phyloP scores from a whole-genome alignment of 1,140 invertebrate genomes.

The Chironomus striatipennis region DNA sequence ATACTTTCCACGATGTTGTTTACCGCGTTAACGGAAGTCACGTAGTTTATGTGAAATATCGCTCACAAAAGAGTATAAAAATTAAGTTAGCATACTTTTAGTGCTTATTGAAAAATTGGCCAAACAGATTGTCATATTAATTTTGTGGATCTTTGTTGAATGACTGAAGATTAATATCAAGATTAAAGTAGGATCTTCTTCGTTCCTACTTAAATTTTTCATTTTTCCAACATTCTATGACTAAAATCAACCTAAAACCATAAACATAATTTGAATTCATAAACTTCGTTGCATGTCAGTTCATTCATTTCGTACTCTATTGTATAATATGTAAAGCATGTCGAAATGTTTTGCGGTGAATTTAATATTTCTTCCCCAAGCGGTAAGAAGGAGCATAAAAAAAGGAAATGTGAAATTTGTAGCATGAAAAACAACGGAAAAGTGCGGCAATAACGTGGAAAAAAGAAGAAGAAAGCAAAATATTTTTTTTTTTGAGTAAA shows the following conservation, averaged over 20 bases:
- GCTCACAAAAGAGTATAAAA: too few species aligned
- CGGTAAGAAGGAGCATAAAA: not conserved
- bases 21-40: not conserved
- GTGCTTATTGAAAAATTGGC: too few species aligned
- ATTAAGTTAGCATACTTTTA: too few species aligned
- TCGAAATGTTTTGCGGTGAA: not conserved
- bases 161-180: too few species aligned
- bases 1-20: not conserved
- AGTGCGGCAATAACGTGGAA: not conserved
- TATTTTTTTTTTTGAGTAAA: not conserved
- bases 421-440: not conserved
- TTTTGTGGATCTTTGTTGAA: too few species aligned
- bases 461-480: not conserved
- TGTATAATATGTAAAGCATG: not conserved
- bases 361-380: constrained; percentile 2
- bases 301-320: not conserved
- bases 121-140: too few species aligned
- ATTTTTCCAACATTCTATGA: too few species aligned
- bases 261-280: too few species aligned
- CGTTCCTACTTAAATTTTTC: too few species aligned
- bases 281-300: not conserved
- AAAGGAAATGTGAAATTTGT: not conserved
- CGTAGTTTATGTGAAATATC: not conserved
- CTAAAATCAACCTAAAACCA: too few species aligned
- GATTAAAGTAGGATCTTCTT: too few species aligned